phyloP scores from a whole-genome alignment of 2,113 vertebrate species.

The Plotosus lineatus region DNA sequence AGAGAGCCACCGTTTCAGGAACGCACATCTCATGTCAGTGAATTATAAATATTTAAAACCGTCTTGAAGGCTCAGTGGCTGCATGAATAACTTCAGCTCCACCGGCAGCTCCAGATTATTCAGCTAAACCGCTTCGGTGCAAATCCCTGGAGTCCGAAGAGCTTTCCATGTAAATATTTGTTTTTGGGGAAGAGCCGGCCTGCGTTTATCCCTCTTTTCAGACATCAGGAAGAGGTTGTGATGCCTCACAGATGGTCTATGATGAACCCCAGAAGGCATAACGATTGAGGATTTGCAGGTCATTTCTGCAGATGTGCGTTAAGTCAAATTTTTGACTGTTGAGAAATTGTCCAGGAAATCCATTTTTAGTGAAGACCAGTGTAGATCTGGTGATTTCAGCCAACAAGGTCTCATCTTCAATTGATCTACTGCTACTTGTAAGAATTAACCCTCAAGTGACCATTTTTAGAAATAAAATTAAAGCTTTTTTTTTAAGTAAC shows the following conservation, averaged over 20 bases:
- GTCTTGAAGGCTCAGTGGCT: not conserved
- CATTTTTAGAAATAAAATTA: too few relatives aligned
- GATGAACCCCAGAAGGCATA: not conserved
- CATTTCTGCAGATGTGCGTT: not conserved
- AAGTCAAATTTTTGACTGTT: not conserved
- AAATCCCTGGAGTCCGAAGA: not conserved
- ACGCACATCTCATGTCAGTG: not conserved
- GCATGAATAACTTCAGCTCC: not conserved
- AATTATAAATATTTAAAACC: not conserved
- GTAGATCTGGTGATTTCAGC: not conserved
- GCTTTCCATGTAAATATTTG: conserved; percentile 23
- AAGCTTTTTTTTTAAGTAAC: too few relatives aligned
- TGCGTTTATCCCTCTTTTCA: not conserved
- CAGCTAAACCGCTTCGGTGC: not conserved
- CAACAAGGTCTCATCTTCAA: not conserved
- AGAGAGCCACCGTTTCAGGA: not conserved
- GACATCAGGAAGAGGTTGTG: not conserved
- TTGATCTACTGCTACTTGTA: not conserved
- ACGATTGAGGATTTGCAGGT: not conserved
- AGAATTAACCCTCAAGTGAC: not conserved
- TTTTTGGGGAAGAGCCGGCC: not conserved
- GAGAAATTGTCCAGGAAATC: not conserved
- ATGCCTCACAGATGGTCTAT: not conserved
- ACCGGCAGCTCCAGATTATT: not conserved
- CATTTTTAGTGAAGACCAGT: not conserved